These are phyloP conservation scores for Lumbricus terrestris DNA, from an alignment of 2,888 invertebrate genomes.

Conservation along the genomic window DNA sequence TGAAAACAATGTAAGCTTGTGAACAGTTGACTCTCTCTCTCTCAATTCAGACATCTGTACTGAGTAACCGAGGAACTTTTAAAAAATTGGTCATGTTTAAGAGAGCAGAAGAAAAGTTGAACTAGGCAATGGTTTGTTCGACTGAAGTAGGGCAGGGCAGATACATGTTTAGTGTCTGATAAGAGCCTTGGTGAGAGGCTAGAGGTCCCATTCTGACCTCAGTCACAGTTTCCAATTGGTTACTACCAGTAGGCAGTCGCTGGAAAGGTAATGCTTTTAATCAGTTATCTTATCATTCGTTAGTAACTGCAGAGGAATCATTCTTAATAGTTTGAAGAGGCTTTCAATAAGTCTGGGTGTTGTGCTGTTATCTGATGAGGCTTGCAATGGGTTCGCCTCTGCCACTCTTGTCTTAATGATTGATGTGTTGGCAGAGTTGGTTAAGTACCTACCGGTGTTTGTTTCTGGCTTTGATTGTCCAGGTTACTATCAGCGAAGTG, in stretches of 20 bases:
- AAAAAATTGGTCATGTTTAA: neutral
- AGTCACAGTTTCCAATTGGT: neutral
- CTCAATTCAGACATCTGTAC: neutral
- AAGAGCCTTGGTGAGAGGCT: neutral
- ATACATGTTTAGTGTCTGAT: neutral
- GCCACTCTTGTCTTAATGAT: neutral
- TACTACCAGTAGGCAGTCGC: neutral
- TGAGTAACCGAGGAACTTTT: neutral
- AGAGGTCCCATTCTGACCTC: neutral
- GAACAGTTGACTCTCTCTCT: neutral
- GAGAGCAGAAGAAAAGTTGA: neutral
- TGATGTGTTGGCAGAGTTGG: neutral
- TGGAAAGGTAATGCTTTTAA: neutral
- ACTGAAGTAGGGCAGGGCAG: neutral
- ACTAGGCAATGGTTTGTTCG: neutral
- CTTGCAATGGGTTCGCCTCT: neutral
- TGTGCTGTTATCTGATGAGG: neutral
- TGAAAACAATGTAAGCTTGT: no score
- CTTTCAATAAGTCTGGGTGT: neutral
- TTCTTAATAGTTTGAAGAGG: neutral
- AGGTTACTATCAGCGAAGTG: neutral
- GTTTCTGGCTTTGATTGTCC: neutral
- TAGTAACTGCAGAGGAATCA: neutral
- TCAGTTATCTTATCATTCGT: neutral
- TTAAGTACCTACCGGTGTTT: neutral